Percentiles rank a stretch among this genome's conserved stretches.
Evolutionary conservation across 2,888 invertebrate genomes (phyloP).

Genomic region (Sinohyriopsis cumingii): DNA sequence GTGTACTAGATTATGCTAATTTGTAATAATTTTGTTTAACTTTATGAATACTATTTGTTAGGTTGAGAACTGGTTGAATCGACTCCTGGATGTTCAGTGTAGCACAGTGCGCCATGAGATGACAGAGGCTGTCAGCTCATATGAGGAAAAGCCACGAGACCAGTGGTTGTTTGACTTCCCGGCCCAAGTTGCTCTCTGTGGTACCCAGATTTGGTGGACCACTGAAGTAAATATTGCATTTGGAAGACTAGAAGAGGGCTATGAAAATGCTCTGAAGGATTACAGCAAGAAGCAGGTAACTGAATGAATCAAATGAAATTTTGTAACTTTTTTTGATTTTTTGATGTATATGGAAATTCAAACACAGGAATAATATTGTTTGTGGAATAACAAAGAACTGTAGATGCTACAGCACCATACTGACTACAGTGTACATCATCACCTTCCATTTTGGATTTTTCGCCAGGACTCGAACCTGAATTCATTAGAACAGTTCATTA

Average conservation of each 20-base stretch:
- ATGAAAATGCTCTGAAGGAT: conserved; percentile 95
- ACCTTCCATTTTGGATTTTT: no score
- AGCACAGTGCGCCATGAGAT: conserved; percentile 86
- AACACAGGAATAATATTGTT: no score
- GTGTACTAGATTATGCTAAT: no score
- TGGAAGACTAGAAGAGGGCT: conserved; percentile 90
- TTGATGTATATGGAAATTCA: background rate
- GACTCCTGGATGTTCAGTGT: conserved; percentile 88
- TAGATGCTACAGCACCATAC: no score
- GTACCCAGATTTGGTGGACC: conserved; percentile 98
- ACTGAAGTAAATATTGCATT: conserved; percentile 94
- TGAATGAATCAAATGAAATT: background rate
- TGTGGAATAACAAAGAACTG: no score
- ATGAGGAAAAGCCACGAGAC: conserved; percentile 94
- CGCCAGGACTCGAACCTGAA: no score
- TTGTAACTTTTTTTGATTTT: background rate
- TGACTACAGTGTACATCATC: no score
- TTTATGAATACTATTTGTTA: conserved; percentile 56
- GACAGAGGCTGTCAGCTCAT: conserved; percentile 86
- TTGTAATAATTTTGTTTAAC: background rate
- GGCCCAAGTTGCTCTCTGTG: conserved; percentile 92
- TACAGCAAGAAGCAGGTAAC: conserved; percentile 78
- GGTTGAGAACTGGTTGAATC: conserved; percentile 94
- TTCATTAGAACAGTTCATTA: no score
- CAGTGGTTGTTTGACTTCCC: conserved; percentile 96